Evolutionary conservation across 2,888 invertebrate genomes (phyloP).

Genomic region (Galeopsomyia nigrocyanea): DNA sequence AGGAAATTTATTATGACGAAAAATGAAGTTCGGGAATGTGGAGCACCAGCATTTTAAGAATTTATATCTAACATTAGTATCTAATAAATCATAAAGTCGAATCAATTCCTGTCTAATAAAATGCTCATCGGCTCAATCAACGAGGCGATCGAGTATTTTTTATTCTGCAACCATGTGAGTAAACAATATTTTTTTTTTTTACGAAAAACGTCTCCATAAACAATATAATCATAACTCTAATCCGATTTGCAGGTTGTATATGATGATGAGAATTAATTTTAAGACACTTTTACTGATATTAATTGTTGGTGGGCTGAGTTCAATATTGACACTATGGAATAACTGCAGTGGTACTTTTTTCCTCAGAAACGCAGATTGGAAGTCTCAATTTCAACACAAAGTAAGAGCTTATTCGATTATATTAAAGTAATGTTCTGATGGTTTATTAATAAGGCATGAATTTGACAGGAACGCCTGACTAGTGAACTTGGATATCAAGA

Average conservation of each 20-base stretch:
- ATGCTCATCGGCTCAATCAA: conserved; percentile 43
- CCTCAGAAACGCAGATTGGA: conserved; percentile 62
- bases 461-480: conserved; percentile 58
- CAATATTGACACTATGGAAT: conserved; percentile 82
- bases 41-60: conserved; percentile 7
- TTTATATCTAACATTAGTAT: neutral
- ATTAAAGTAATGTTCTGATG: conserved; percentile 7
- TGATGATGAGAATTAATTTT: conserved; percentile 85
- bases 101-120: conserved; percentile 9
- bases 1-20: conserved; percentile 18
- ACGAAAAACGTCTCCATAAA: neutral
- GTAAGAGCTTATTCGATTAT: conserved; percentile 49
- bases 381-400: conserved; percentile 62
- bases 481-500: conserved; percentile 74
- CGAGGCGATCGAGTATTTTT: conserved; percentile 41
- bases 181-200: neutral
- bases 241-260: conserved; percentile 65
- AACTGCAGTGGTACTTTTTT: conserved; percentile 77
- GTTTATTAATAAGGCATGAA: conserved; percentile 3
- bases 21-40: conserved; percentile 17
- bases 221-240: neutral
- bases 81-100: neutral
- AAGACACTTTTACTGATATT: conserved; percentile 77
- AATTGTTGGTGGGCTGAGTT: conserved; percentile 73
- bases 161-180: conserved; percentile 41